phyloP scores from a whole-genome alignment of 2,797 vertebrate genomes.

The Sarcoramphus papa region DNA sequence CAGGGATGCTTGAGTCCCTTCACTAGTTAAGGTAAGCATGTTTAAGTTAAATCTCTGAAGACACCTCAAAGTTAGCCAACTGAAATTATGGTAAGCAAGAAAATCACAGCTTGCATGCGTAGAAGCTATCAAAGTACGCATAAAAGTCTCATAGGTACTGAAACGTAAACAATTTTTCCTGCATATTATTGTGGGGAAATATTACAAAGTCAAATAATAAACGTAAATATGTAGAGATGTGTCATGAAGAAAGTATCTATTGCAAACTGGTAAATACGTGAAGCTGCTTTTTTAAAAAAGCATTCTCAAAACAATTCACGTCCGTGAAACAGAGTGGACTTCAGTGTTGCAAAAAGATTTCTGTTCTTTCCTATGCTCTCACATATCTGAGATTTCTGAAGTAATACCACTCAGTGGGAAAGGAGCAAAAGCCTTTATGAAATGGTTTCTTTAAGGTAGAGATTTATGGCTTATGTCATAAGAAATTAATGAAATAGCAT shows the following conservation, averaged over 20 bases:
- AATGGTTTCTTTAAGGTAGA: background rate
- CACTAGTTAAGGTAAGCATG: background rate
- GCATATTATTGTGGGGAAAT: background rate
- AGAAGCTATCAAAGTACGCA: background rate
- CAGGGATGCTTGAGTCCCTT: background rate
- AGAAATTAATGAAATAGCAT: background rate
- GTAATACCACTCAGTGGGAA: background rate
- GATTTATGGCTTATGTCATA: background rate
- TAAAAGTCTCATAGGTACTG: background rate
- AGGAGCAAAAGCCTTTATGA: background rate
- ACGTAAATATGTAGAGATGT: background rate
- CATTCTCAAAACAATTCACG: background rate
- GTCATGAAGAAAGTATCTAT: background rate
- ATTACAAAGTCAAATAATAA: background rate
- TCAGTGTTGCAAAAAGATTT: background rate
- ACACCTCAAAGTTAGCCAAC: background rate
- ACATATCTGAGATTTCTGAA: background rate
- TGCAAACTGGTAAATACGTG: background rate
- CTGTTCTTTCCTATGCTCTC: background rate
- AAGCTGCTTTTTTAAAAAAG: background rate
- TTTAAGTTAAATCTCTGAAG: background rate
- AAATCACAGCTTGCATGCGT: background rate
- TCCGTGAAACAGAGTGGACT: background rate
- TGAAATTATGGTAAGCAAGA: background rate
- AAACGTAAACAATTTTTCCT: background rate